phyloP scores from a whole-genome alignment of 2,888 invertebrate genomes.

The Andrena minutula region DNA sequence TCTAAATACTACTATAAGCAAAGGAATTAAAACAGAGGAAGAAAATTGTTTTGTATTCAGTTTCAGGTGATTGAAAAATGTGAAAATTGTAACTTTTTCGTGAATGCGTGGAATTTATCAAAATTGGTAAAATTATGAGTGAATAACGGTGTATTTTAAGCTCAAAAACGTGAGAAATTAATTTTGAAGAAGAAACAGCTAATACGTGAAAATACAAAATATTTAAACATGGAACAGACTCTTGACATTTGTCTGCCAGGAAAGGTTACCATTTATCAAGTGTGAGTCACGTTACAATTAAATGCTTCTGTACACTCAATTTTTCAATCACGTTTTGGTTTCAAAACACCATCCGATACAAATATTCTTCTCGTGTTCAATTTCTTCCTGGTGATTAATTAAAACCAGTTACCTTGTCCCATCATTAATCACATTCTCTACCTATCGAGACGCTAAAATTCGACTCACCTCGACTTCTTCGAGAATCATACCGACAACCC shows the following conservation, averaged over 20 bases:
- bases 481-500: slow-evolving; percentile 52
- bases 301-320: background rate
- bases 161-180: background rate
- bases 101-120: background rate
- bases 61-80: slow-evolving; percentile 20
- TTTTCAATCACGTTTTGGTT: background rate
- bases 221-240: slow-evolving; percentile 24
- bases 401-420: background rate
- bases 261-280: background rate
- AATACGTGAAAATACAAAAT: background rate
- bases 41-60: background rate
- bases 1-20: background rate
- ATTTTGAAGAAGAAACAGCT: background rate
- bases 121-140: slow-evolving; percentile 28
- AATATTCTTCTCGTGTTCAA: too few species aligned
- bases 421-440: background rate
- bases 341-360: too few species aligned
- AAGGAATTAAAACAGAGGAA: slow-evolving; percentile 35
- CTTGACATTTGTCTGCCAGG: background rate
- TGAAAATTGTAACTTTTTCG: slow-evolving; percentile 16
- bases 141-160: background rate
- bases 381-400: background rate
- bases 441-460: background rate
- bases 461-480: slow-evolving; percentile 58
- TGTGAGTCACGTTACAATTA: slow-evolving; percentile 4